Percentiles rank a stretch among this genome's conserved stretches.
Evolutionary conservation across 2,797 vertebrate species (phyloP).

Genomic region (Botia kubotai): DNA sequence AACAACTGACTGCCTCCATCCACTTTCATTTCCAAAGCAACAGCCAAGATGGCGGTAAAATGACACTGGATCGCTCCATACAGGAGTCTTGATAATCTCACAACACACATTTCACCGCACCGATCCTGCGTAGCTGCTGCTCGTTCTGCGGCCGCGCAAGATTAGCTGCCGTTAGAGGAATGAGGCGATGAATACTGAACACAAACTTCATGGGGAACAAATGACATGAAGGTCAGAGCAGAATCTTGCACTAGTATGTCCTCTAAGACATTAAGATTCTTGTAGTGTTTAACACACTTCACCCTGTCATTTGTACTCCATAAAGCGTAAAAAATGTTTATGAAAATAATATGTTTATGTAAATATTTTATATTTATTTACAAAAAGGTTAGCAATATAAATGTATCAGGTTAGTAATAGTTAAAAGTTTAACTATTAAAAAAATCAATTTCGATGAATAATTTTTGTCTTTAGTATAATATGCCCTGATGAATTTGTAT

Average conservation of each 20-base stretch:
- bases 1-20: conserved; percentile 36
- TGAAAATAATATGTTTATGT: no score
- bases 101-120: neutral
- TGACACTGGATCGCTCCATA: conserved; percentile 21
- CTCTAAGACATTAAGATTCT: neutral
- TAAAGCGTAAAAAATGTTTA: neutral
- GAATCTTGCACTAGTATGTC: conserved; percentile 24
- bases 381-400: no score
- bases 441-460: no score
- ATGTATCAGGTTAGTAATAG: no score
- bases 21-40: conserved; percentile 30
- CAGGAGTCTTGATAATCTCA: neutral
- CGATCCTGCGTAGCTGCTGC: neutral
- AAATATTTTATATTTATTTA: no score
- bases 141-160: no score
- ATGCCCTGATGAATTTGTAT: no score
- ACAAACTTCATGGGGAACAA: conserved; percentile 24
- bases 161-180: neutral
- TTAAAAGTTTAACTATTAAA: no score
- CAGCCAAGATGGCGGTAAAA: conserved; percentile 22
- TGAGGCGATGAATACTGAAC: conserved; percentile 21
- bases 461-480: no score
- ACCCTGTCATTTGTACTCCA: conserved; percentile 5
- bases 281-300: conserved; percentile 5
- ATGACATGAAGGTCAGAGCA: neutral